Percentiles rank a stretch among this genome's conserved stretches.
phyloP scores from a whole-genome alignment of 2,888 invertebrate genomes.

The Sarcophaga carnaria region DNA sequence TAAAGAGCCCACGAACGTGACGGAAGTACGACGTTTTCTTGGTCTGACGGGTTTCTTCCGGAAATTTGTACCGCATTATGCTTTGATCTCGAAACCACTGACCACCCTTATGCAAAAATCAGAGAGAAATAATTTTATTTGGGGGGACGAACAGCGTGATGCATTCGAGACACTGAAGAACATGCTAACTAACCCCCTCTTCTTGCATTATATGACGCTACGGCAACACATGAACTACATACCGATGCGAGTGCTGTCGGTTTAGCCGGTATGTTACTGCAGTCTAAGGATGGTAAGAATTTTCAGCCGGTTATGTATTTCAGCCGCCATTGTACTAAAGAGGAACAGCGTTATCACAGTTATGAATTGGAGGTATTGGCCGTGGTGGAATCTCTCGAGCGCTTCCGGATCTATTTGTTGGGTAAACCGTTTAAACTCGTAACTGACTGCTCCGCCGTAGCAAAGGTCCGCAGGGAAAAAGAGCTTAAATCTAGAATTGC shows the following conservation, averaged over 20 bases:
- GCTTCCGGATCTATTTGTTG: slow-evolving; percentile 74
- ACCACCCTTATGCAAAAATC: slow-evolving; percentile 11
- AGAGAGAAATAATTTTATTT: slow-evolving; percentile 40
- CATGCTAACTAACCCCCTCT: slow-evolving; percentile 37
- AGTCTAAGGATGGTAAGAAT: slow-evolving; percentile 39
- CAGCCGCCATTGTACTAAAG: slow-evolving; percentile 59
- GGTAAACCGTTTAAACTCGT: slow-evolving; percentile 40
- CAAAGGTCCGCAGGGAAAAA: slow-evolving; percentile 27
- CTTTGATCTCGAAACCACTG: slow-evolving; percentile 18
- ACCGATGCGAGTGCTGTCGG: slow-evolving; percentile 46
- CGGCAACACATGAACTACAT: slow-evolving; percentile 49
- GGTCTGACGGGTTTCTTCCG: slow-evolving; percentile 45
- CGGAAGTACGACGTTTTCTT: slow-evolving; percentile 28
- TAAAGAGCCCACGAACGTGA: slow-evolving; percentile 13
- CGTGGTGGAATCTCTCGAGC: slow-evolving; percentile 75
- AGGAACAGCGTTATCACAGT: slow-evolving; percentile 71
- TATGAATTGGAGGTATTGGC: slow-evolving; percentile 78
- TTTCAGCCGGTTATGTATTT: slow-evolving; percentile 58
- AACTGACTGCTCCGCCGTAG: slow-evolving; percentile 45
- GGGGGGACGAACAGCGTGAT: slow-evolving; percentile 8
- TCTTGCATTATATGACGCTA: slow-evolving; percentile 34
- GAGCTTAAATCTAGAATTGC: slow-evolving; percentile 38
- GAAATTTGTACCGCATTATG: slow-evolving; percentile 40
- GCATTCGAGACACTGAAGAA: slow-evolving; percentile 32
- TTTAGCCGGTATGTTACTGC: slow-evolving; percentile 55